Evolutionary conservation across 2,888 invertebrate species (phyloP).

Genomic region (Acanthosepion esculentum): DNA sequence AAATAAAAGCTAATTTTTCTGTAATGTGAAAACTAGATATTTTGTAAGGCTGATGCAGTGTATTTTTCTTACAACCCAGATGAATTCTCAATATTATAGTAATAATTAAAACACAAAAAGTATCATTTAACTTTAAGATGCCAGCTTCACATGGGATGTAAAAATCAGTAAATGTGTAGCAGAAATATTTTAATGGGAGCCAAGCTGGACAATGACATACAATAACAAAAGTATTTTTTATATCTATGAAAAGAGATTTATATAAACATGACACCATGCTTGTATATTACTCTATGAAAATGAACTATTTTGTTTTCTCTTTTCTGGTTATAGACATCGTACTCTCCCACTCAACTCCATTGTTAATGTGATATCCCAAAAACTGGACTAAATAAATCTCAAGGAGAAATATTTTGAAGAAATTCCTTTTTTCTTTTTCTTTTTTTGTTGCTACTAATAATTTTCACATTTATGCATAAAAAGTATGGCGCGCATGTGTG

Average conservation of each 20-base stretch:
- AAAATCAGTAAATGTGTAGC: neutral
- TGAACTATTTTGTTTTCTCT: too few species aligned
- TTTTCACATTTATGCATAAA: too few species aligned
- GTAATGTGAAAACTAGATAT: too few species aligned
- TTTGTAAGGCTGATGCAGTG: too few species aligned
- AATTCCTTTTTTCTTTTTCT: neutral
- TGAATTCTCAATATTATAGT: too few species aligned
- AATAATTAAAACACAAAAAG: neutral
- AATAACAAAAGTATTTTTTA: neutral
- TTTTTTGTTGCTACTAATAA: too few species aligned
- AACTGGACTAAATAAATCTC: neutral
- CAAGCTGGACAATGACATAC: neutral
- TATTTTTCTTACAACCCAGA: too few species aligned
- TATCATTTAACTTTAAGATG: neutral
- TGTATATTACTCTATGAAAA: neutral
- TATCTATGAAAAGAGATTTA: neutral
- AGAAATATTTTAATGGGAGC: neutral
- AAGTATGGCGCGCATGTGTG: too few species aligned
- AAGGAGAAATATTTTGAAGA: neutral
- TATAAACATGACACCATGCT: constrained; percentile 2
- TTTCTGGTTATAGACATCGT: neutral
- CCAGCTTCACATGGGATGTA: neutral
- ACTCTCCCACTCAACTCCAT: neutral
- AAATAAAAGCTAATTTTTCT: too few species aligned
- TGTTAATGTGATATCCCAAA: neutral